Percentiles rank a stretch among this genome's conserved stretches.
These are phyloP conservation scores for Campylomormyrus numenius DNA, from an alignment of 2,113 vertebrate genomes.

Conservation along the genomic window DNA sequence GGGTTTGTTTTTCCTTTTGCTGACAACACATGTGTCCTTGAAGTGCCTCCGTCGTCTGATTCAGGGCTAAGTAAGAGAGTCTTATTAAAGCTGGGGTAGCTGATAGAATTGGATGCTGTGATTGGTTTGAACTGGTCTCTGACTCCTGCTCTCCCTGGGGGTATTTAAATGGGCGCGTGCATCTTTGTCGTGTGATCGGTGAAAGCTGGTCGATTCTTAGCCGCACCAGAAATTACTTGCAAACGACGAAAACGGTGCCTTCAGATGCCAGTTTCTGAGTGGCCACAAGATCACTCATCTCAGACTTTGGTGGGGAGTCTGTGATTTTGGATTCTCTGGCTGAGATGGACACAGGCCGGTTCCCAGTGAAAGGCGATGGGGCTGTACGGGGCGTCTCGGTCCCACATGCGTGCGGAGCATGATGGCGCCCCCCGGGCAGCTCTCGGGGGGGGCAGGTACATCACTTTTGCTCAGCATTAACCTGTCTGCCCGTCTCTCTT, in stretches of 20 bases:
- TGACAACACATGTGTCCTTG: not conserved
- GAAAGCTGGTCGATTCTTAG: not conserved
- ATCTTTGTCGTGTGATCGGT: not conserved
- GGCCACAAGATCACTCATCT: not conserved
- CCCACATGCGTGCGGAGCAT: too few relatives aligned
- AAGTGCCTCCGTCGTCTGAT: not conserved
- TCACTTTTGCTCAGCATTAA: not conserved
- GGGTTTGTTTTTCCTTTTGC: not conserved
- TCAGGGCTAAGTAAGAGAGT: not conserved
- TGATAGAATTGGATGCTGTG: not conserved
- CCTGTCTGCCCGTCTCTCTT: slow-evolving; percentile 37
- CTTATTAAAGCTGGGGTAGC: not conserved
- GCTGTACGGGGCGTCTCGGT: too few relatives aligned
- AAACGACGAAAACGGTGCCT: too few relatives aligned
- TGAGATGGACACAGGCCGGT: not conserved
- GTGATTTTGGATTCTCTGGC: not conserved
- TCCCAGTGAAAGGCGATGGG: not conserved
- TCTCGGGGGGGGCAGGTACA: not conserved
- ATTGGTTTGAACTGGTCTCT: not conserved
- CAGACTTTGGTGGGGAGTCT: not conserved
- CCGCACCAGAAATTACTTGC: not conserved
- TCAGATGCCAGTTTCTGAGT: not conserved
- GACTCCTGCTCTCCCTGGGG: not conserved
- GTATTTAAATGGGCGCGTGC: not conserved
- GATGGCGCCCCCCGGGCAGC: too few relatives aligned